Percentiles rank a stretch among this genome's conserved stretches.
Evolutionary conservation across 2,888 invertebrate genomes (phyloP).

Genomic region (Polymixis lichenea): DNA sequence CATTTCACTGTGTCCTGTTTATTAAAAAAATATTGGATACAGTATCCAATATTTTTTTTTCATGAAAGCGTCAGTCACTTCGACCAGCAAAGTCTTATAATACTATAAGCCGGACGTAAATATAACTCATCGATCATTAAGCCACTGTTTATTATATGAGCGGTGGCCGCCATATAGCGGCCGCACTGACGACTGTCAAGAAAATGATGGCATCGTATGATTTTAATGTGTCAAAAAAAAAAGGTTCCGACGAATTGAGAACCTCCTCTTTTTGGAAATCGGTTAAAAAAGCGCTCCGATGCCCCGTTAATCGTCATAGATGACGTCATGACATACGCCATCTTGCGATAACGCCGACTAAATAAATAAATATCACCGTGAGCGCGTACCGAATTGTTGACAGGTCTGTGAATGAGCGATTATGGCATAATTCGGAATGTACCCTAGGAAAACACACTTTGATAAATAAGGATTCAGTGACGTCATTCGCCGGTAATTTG

Average conservation of each 20-base stretch:
- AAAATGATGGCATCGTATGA: background rate
- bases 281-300: background rate
- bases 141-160: background rate
- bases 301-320: too few relatives aligned
- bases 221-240: background rate
- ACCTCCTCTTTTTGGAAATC: too few relatives aligned
- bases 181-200: background rate
- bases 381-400: too few relatives aligned
- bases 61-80: background rate
- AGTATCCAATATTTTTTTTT: too few relatives aligned
- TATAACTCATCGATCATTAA: background rate
- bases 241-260: too few relatives aligned
- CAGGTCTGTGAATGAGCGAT: too few relatives aligned
- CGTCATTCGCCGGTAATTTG: background rate
- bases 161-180: background rate
- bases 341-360: too few relatives aligned
- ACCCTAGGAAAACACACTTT: background rate
- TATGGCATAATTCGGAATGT: too few relatives aligned
- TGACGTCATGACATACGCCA: too few relatives aligned
- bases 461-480: background rate
- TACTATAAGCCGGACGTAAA: background rate
- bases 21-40: background rate
- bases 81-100: conserved; percentile 9
- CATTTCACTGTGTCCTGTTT: background rate
- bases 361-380: too few relatives aligned